phyloP scores from a whole-genome alignment of 2,888 invertebrate genomes.

The Melieria crassipennis region DNA sequence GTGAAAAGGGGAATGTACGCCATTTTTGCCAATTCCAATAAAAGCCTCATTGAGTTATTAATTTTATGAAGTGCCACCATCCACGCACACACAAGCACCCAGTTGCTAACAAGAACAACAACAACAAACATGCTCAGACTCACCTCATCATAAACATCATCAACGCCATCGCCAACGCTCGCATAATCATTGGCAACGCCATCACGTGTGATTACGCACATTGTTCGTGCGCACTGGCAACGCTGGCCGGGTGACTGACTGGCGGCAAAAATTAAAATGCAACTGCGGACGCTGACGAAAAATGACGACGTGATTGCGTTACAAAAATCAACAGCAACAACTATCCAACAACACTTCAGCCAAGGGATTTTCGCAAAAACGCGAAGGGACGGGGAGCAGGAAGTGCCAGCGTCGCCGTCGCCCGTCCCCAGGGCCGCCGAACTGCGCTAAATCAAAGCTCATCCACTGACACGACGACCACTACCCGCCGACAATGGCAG shows the following conservation, averaged over 20 bases:
- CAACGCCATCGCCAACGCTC: conserved; percentile 2
- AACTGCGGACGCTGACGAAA: conserved; percentile 39
- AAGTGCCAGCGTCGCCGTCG: background rate
- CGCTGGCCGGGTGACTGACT: conserved; percentile 35
- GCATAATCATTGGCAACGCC: conserved; percentile 33
- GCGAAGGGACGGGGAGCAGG: conserved; percentile 20
- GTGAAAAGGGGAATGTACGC: no score
- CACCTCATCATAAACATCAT: conserved; percentile 44
- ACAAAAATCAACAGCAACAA: conserved; percentile 54
- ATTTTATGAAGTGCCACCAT: conserved; percentile 60
- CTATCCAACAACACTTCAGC: background rate
- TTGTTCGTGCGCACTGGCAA: conserved; percentile 55
- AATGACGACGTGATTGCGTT: conserved; percentile 62
- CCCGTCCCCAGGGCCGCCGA: conserved; percentile 4
- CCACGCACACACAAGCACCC: conserved; percentile 41
- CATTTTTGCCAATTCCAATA: conserved; percentile 24
- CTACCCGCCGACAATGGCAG: background rate
- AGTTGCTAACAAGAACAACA: conserved; percentile 37
- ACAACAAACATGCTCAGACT: conserved; percentile 30
- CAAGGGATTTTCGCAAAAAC: background rate
- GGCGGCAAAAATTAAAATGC: conserved; percentile 57
- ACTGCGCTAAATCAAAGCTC: conserved; percentile 29
- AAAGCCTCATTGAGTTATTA: conserved; percentile 58
- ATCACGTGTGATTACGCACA: conserved; percentile 63
- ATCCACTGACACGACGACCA: conserved; percentile 4